Conservation (phyloP, 1,140 invertebrate species). For the Frieseomelitta varia region DNA sequence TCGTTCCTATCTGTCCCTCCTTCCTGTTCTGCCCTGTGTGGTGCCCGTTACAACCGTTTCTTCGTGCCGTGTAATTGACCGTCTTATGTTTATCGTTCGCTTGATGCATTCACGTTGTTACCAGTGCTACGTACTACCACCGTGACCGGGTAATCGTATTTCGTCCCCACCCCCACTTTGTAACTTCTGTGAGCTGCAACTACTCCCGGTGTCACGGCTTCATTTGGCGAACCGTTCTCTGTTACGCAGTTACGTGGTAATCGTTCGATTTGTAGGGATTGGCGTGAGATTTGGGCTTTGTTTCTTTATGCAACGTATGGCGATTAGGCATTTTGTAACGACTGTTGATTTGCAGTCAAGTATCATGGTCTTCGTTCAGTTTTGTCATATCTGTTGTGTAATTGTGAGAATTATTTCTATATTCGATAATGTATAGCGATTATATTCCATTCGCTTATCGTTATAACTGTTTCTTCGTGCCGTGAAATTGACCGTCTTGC, state of each 20-base stretch:
- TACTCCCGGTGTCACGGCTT: neutral
- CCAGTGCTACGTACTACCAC: neutral
- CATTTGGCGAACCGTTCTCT: neutral
- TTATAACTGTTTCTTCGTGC: no score
- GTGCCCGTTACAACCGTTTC: constrained; percentile 25
- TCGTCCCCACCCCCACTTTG: no score
- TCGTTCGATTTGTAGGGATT: neutral
- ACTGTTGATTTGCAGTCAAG: no score
- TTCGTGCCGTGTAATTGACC: constrained; percentile 49
- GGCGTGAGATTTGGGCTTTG: no score
- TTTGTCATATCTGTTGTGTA: no score
- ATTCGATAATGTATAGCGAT: no score
- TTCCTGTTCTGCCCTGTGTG: neutral
- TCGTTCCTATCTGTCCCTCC: constrained; percentile 29
- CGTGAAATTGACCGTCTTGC: no score
- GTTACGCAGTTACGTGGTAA: neutral
- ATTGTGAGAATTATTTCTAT: no score
- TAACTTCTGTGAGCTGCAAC: neutral
- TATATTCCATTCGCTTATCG: no score
- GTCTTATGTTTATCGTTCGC: constrained; percentile 55
- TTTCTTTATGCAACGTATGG: no score
- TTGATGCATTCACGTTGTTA: neutral
- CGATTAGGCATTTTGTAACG: no score
- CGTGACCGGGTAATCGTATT: neutral
- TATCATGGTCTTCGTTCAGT: no score